Percentiles rank a stretch among this genome's conserved stretches.
Evolutionary conservation across 2,888 invertebrate species (phyloP).

Genomic region (Celastrina argiolus): DNA sequence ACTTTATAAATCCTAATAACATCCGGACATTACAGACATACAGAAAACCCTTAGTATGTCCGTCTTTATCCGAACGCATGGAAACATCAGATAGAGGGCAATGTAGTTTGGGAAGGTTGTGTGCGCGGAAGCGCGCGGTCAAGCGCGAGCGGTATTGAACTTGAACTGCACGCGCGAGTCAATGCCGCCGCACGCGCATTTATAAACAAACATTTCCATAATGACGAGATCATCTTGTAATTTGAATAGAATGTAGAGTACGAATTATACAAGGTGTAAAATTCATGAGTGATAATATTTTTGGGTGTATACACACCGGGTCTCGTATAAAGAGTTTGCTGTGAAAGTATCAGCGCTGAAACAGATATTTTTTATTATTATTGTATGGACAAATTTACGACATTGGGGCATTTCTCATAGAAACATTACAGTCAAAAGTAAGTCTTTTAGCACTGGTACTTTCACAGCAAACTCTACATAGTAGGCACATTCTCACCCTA

Average conservation of each 20-base stretch:
- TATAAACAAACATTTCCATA: neutral
- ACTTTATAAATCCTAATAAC: neutral
- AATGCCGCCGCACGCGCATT: slow-evolving; percentile 25
- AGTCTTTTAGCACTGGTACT: too few species aligned
- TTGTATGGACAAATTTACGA: too few species aligned
- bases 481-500: too few species aligned
- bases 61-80: neutral
- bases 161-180: slow-evolving; percentile 29
- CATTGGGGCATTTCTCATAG: too few species aligned
- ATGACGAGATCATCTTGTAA: neutral
- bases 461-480: too few species aligned
- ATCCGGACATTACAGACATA: neutral
- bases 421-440: too few species aligned
- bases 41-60: neutral
- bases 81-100: neutral
- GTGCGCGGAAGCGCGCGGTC: slow-evolving; percentile 18
- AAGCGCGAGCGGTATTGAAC: slow-evolving; percentile 32
- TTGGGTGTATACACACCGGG: too few species aligned
- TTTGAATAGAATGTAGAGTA: neutral
- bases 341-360: too few species aligned
- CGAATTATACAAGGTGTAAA: too few species aligned
- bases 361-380: too few species aligned
- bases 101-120: slow-evolving; percentile 20
- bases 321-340: too few species aligned
- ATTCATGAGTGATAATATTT: too few species aligned